Base-by-base conservation (phyloP, 1,140 invertebrate species). In the Thrips palmi region DNA sequence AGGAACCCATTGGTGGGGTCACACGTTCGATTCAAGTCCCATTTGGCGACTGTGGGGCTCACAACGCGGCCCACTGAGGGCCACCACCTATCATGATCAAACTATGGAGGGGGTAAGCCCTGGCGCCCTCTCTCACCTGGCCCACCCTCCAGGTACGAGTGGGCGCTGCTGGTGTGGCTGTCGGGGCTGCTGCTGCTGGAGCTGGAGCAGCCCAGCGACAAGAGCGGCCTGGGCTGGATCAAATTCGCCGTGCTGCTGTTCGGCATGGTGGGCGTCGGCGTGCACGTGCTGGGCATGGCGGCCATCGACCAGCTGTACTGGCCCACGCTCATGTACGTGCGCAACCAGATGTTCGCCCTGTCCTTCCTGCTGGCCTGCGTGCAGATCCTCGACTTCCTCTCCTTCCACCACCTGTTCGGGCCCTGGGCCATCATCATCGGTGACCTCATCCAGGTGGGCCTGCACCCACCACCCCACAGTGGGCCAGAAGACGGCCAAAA, bases 391-490 rank as follows among this genome's bases (percentile, higher is more conserved):
- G 94, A 98, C 57, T 93, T 92, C 52, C 58, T 93, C 15, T 96
- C 92, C 5, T 97, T 99, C 56, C 94, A 98, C 62, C 88, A 98
- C 60, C 65, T 98, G 0, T 99, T 99, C 53, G 94, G 94, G 24
- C 94, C 94, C 0, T 98, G 94, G 94, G 82, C 82, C 12, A 87
- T 87, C 44, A 87, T 87, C 52, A 87, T 86, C 47, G 82, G 81
- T 8, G 81, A 87, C 55, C 62, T 87, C 29, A 81, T 87, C n/a
- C n/a, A n/a, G n/a, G n/a, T n/a, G n/a, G n/a, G n/a, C n/a, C n/a
- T 47, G n/a, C n/a, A n/a, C n/a, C n/a, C n/a, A n/a, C n/a, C n/a
- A n/a, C n/a, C n/a, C n/a, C n/a, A n/a, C n/a, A n/a, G n/a, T n/a
- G n/a, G n/a, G n/a, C n/a, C n/a, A n/a, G n/a, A n/a, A n/a, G n/a